These are phyloP conservation scores for Remorina albescens DNA, from an alignment of 2,797 vertebrate genomes.

Conservation along the genomic window DNA sequence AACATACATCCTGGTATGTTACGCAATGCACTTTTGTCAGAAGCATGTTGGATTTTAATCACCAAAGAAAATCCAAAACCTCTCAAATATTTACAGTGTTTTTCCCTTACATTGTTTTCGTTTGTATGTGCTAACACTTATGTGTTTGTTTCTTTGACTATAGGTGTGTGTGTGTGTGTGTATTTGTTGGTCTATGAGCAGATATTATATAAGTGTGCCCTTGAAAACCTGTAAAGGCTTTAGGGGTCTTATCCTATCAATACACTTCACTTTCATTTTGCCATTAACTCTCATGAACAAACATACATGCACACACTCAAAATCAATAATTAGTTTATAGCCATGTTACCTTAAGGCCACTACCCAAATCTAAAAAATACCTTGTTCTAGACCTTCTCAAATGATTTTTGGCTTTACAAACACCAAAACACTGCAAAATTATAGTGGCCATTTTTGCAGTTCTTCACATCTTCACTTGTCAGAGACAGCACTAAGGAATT, in stretches of 20 bases:
- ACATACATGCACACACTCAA: constrained; percentile 48
- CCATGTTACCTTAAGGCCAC: constrained; percentile 96
- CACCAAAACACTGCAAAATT: constrained; percentile 42
- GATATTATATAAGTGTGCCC: constrained; percentile 48
- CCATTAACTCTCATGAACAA: constrained; percentile 28
- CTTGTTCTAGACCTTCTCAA: constrained; percentile 50
- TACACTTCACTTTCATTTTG: constrained; percentile 31
- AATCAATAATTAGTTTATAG: constrained; percentile 89
- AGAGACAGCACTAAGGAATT: constrained; percentile 62
- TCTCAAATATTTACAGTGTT: constrained; percentile 70
- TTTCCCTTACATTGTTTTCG: constrained; percentile 46
- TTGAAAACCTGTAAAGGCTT: constrained; percentile 74
- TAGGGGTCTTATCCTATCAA: constrained; percentile 38
- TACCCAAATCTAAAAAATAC: constrained; percentile 76
- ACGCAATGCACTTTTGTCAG: constrained; percentile 90
- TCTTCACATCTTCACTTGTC: constrained; percentile 27
- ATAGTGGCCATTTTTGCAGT: constrained; percentile 45
- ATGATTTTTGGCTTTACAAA: constrained; percentile 47
- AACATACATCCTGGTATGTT: constrained; percentile 75
- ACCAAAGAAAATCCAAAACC: constrained; percentile 48
- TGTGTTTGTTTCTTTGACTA: constrained; percentile 33
- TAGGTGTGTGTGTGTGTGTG: constrained; percentile 3
- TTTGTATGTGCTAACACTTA: constrained; percentile 44
- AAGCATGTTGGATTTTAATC: constrained; percentile 80
- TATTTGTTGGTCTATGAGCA: constrained; percentile 37